Conservation (phyloP, 1,140 invertebrate species). For the Cyrtorhinus lividipennis region DNA sequence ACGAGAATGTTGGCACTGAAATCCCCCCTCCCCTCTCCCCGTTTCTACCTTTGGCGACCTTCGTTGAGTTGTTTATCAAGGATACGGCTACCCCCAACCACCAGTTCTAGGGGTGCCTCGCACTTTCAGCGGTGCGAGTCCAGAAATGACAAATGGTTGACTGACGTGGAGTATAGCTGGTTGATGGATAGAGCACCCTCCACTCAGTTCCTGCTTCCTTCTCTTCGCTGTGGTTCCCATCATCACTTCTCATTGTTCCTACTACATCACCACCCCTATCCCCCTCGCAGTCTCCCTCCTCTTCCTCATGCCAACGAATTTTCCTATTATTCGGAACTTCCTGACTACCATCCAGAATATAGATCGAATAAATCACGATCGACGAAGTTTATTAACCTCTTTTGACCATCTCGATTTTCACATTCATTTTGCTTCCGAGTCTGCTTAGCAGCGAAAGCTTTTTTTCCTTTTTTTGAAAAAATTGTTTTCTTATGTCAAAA, state of each 20-base stretch:
- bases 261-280: background rate
- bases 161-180: slow-evolving; percentile 4
- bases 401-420: background rate
- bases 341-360: too few relatives aligned
- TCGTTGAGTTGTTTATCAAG: slow-evolving; percentile 3
- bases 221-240: background rate
- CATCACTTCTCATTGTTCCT: slow-evolving; percentile 7
- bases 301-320: too few relatives aligned
- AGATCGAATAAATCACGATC: background rate
- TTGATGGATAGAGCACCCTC: background rate
- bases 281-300: background rate
- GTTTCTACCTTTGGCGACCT: too few relatives aligned
- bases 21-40: too few relatives aligned
- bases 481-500: background rate
- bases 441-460: background rate
- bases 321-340: too few relatives aligned
- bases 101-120: background rate
- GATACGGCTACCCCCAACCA: background rate
- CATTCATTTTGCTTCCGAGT: background rate
- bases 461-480: background rate
- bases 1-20: too few relatives aligned
- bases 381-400: background rate
- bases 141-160: slow-evolving; percentile 8
- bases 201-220: background rate
- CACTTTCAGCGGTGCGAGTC: background rate